Conservation (phyloP, 2,888 invertebrate genomes). For the Allolobophora icterica region DNA sequence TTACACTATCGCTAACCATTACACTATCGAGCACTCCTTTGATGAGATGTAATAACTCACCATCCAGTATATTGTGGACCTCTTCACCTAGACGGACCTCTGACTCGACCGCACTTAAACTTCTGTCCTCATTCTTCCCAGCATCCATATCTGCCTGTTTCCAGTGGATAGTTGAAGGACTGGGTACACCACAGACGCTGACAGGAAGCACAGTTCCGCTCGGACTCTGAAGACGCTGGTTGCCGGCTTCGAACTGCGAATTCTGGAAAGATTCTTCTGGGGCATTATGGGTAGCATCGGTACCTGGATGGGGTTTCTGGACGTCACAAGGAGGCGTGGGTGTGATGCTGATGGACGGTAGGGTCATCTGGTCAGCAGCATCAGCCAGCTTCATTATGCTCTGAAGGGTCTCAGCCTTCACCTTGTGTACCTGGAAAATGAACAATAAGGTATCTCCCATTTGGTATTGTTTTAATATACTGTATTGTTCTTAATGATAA, state of each 20-base stretch:
- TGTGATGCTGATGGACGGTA: background rate
- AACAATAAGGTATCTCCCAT: too few species aligned
- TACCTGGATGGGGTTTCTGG: background rate
- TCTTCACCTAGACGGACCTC: background rate
- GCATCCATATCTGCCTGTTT: background rate
- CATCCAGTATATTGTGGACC: background rate
- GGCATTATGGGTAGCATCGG: background rate
- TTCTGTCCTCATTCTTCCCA: background rate
- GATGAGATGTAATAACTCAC: background rate
- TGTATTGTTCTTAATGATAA: too few species aligned
- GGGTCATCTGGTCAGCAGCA: constrained; percentile 28
- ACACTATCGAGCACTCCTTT: too few species aligned
- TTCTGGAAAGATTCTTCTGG: background rate
- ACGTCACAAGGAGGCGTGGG: background rate
- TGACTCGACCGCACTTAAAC: background rate
- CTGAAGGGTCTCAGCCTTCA: constrained; percentile 67
- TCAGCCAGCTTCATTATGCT: constrained; percentile 29
- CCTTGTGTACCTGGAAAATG: constrained; percentile 74
- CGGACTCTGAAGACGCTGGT: background rate
- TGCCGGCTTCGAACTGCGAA: background rate
- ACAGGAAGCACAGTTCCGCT: background rate
- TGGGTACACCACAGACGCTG: background rate
- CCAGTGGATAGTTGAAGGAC: background rate
- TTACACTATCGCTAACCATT: too few species aligned
- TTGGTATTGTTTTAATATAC: too few species aligned